Evolutionary conservation across 2,888 invertebrate genomes (phyloP), one percentile per base, ranked within the genome.

Genomic region (Melipona bicolor): DNA sequence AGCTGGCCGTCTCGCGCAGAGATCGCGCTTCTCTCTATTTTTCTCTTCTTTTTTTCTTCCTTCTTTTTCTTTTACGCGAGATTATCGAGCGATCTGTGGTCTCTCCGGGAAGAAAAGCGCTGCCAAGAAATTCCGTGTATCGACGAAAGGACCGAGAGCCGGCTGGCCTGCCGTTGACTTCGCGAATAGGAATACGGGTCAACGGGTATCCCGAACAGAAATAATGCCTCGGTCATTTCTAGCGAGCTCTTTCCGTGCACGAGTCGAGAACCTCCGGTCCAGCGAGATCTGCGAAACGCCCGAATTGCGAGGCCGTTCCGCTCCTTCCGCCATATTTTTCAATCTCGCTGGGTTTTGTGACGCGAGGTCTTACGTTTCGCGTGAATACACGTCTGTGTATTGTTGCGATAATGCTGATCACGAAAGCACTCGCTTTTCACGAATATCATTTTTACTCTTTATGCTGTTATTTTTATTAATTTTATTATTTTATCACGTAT

Each of bases 121-220:
- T 82, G 86, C 76, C 86, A 81, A 83, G 77, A 87, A 79, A 59
- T 56, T 65, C 36, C 61, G 49, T 43, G 81, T 83, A 88, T 85
- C 88, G 83, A 76, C 72, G 83, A 67, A 73, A 69, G 72, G 76
- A 85, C 78, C 71, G 43, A 43, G 9, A 43, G 43, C 43, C 9
- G 43, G 81, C 24, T 43, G 49, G 77, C n/a, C 84, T 84, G 84
- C 80, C 83, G 83, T 85, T 84, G 85, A 89, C 87, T 89, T 81
- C 21, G 79, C 79, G 81, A 83, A 83, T 77, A 73, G 72, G 79
- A 84, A 89, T 87, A 82, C 87, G 79, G 89, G 85, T 88, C 88
- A 89, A 56, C 80, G 81, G 80, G 81, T 85, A 87, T 86, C 75
- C 65, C 88, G 83, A 85, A 82, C 76, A 78, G 84, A 84, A 88